Evolutionary conservation across 2,888 invertebrate genomes (phyloP).

Genomic region (Lampropteryx suffumata): DNA sequence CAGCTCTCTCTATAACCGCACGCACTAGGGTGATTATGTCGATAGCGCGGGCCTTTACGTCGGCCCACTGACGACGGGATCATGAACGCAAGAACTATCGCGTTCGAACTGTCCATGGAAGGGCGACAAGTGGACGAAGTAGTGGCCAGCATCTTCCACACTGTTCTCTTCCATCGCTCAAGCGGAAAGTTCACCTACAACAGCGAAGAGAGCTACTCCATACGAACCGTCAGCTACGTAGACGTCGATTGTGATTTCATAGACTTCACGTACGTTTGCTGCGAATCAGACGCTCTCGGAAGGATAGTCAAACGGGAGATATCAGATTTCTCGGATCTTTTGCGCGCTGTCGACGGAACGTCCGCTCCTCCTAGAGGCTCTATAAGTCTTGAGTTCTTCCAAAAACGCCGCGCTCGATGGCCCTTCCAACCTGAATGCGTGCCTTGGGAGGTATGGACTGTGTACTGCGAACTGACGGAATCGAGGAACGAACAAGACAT

Average conservation of each 20-base stretch:
- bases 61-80: constrained; percentile 63
- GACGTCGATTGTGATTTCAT: constrained; percentile 99
- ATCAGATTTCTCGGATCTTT: constrained; percentile 89
- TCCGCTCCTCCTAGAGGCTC: constrained; percentile 87
- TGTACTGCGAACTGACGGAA: constrained; percentile 93
- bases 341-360: constrained; percentile 87
- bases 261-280: constrained; percentile 98
- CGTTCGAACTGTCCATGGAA: constrained; percentile 93
- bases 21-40: constrained; percentile 58
- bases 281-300: constrained; percentile 91
- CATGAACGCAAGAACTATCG: constrained; percentile 92
- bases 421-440: constrained; percentile 95
- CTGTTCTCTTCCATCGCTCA: constrained; percentile 94
- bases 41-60: constrained; percentile 43
- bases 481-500: constrained; percentile 94
- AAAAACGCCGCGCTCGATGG: constrained; percentile 95
- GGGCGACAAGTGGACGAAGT: constrained; percentile 96
- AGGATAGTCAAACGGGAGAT: constrained; percentile 89
- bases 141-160: constrained; percentile 95
- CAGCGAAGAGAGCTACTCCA: constrained; percentile 96
- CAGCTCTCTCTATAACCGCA: constrained; percentile 40
- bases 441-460: constrained; percentile 99
- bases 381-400: constrained; percentile 97
- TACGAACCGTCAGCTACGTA: constrained; percentile 97
- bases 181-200: constrained; percentile 97